These are phyloP conservation scores for Falco biarmicus DNA, from an alignment of 2,797 vertebrate genomes.

Conservation along the genomic window DNA sequence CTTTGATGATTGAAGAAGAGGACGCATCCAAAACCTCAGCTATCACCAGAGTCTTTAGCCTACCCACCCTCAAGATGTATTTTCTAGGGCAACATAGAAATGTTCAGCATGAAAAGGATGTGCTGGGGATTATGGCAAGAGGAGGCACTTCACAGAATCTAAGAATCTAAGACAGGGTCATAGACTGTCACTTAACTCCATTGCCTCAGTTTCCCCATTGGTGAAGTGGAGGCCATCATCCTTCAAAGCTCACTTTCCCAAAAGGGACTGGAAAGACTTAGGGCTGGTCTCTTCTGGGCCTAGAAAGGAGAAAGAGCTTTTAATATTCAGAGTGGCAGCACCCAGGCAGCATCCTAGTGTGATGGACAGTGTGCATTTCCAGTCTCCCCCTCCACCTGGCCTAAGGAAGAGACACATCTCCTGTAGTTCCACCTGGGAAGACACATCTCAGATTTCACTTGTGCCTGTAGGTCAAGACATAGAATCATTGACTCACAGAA, in stretches of 20 bases:
- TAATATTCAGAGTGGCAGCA: no score
- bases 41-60: background rate
- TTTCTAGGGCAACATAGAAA: background rate
- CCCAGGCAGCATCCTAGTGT: accelerated
- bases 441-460: background rate
- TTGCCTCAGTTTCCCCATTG: background rate
- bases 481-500: no score
- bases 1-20: background rate
- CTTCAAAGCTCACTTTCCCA: background rate
- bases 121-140: no score
- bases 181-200: background rate
- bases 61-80: no score
- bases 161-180: no score
- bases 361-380: background rate
- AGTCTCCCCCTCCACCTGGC: no score
- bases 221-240: background rate
- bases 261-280: no score
- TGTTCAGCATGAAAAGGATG: background rate
- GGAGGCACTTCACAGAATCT: background rate
- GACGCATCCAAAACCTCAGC: background rate
- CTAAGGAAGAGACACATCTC: background rate
- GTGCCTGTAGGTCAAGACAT: accelerated
- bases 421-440: background rate
- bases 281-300: no score
- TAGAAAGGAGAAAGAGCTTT: background rate